Base-by-base conservation (phyloP, 2,113 vertebrate species). In the Puntigrus tetrazona region DNA sequence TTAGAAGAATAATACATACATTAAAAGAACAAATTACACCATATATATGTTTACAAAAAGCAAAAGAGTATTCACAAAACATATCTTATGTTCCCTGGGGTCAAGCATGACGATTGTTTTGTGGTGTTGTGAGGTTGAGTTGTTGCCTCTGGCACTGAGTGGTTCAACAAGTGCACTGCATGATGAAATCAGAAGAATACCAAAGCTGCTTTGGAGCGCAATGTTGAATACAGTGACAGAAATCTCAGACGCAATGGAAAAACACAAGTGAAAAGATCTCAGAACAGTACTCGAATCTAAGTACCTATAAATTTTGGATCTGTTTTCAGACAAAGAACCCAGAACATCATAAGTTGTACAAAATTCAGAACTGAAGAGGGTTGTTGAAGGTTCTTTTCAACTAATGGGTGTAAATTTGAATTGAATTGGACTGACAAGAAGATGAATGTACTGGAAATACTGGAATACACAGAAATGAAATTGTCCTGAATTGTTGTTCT, bases 141-240 rank as follows among this genome's bases (percentile, higher is more conserved):
- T 27, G 7, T 78, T 78, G 76, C 76, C 76, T 59, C 22, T 78
- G 76, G 76, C 52, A 78, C 52, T 5, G 34, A 27, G 1, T 59
- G 31, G 52, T 78, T 78, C 34, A 78, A 78, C 76, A 41, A n/a
- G 22, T 59, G 76, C 22, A 18, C 34, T 18, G 55, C 55, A 18
- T 43, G 76, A 78, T 61, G 36, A 61, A 29, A 29, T 78, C 57
- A 78, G 4, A 78, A 27, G 55, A 78, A 41, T 38, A 75, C 29
- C 45, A 31, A 61, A 41, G 7, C 22, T 18, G 22, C 38, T 55
- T 59, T 59, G 52, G 7, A 78, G 11, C 13, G n/a, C 13, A 61
- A 9, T 36, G 34, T 78, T 22, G 4, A 61, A 61, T 6, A 10
- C 18, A 41, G 36, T 29, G n/a, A 61, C 76, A 61, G 55, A 41